Base-by-base conservation (phyloP, 35 echinoderm and acorn worm species). In the Strongylocentrotus purpuratus region DNA sequence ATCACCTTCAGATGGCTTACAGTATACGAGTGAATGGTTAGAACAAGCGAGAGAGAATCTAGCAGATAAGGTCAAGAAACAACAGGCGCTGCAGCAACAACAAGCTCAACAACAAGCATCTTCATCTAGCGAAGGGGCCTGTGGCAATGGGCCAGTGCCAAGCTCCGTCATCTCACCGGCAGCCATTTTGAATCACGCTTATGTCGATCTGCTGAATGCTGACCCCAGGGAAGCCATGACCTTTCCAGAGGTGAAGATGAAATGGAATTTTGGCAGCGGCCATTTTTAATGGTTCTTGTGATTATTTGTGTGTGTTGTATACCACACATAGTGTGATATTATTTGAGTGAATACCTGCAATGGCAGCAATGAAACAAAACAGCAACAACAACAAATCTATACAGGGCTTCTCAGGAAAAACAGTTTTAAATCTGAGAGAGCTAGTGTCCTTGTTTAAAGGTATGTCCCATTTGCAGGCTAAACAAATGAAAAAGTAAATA, bases 1-100 rank as follows among this genome's bases (percentile, higher is more conserved):
- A n/a, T n/a, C n/a, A n/a, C n/a, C n/a, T n/a, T n/a, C 90, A 99
- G 98, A 99, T 97, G 98, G 98, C 46, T 90, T 99, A 33, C 95
- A 97, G 55, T 78, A 96, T 22, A 99, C 98, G 8, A 94, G 95
- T 12, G 94, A 95, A 86, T 99, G 98, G 98, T 90, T 99, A 14
- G 90, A 95, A 92, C 47, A 95, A 25, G 59, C 94, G 2, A 91
- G 87, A 93, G 94, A 96, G 10, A 94, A 96, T 55, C 86, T 95
- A 7, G 22, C 85, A 32, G 61, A 65, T 31, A 85, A 65, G 59
- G 58, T 95, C 46, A 96, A 86, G 59, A 31, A 45, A 46, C 95
- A 88, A 14, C 95, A 96, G 33, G 61, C 60, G 70, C 18, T 48
- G 61, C 94, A 71, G 87, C 85, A 31, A 45, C 41, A 32, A n/a